Evolutionary conservation across 1,140 invertebrate genomes (phyloP).

Genomic region (Drosophila pachea): DNA sequence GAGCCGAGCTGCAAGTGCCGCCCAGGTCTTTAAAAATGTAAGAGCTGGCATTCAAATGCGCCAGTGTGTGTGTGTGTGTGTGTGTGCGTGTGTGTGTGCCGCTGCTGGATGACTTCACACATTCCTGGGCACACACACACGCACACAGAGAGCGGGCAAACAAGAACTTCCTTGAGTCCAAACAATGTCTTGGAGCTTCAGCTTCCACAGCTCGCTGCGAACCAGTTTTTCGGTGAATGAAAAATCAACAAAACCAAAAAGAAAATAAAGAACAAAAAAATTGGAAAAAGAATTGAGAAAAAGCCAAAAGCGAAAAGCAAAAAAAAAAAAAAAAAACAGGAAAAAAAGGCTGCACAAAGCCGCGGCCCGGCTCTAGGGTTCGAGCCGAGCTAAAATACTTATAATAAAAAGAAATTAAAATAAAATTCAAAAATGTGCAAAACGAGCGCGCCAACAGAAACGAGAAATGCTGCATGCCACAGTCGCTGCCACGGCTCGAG

Average conservation of each 20-base stretch:
- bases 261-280: conserved; percentile 11
- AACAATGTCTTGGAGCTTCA: conserved; percentile 35
- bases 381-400: conserved; percentile 57
- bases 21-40: conserved; percentile 72
- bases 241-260: conserved; percentile 67
- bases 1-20: conserved; percentile 62
- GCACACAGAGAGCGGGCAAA: conserved; percentile 39
- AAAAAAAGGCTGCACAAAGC: conserved; percentile 60
- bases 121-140: too few species aligned
- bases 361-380: conserved; percentile 15
- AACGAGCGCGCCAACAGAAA: conserved; percentile 52
- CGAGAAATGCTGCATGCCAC: conserved; percentile 74
- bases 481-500: conserved; percentile 7
- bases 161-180: conserved; percentile 49
- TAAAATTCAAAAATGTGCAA: conserved; percentile 78
- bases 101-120: conserved; percentile 73
- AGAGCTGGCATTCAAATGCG: conserved; percentile 67
- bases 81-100: conserved; percentile 8
- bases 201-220: conserved; percentile 35
- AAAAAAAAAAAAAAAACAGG: neutral
- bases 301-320: neutral
- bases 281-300: too few species aligned
- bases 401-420: conserved; percentile 78
- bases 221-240: conserved; percentile 77
- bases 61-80: conserved; percentile 17